These are phyloP conservation scores for Caloenas nicobarica DNA, from an alignment of 2,113 vertebrate species.

Conservation along the genomic window DNA sequence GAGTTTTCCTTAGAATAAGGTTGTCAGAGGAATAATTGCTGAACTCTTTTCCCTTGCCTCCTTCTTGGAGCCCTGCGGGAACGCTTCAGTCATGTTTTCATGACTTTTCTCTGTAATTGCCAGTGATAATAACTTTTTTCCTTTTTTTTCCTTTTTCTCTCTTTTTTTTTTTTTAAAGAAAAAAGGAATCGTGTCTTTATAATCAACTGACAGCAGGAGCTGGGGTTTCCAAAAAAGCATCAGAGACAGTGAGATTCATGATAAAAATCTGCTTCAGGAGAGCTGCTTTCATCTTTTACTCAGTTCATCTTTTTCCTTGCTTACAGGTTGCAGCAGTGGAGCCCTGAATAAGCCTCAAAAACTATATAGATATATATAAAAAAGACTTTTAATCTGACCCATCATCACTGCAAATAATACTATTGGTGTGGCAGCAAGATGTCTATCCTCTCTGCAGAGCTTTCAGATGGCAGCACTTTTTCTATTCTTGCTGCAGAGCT, in stretches of 20 bases:
- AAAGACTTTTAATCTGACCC: background rate
- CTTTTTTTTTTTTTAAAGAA: background rate
- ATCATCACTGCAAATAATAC: background rate
- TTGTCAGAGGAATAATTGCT: background rate
- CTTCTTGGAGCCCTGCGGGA: background rate
- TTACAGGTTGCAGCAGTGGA: constrained; percentile 12
- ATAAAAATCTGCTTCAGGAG: constrained; percentile 29
- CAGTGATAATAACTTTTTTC: background rate
- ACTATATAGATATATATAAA: background rate
- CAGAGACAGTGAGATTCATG: constrained; percentile 2
- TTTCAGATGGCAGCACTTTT: constrained; percentile 1
- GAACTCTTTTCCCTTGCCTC: background rate
- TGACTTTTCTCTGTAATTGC: constrained; percentile 20
- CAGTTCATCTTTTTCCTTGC: constrained; percentile 5
- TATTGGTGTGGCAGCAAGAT: background rate
- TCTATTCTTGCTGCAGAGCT: background rate
- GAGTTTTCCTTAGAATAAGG: background rate
- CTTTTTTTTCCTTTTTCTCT: background rate
- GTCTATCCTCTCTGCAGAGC: background rate
- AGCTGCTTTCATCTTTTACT: constrained; percentile 34
- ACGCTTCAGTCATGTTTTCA: background rate
- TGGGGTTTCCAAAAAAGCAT: background rate
- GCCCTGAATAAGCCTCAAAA: background rate
- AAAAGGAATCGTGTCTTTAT: background rate
- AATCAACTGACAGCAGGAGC: constrained; percentile 21